Evolutionary conservation across 2,888 invertebrate genomes (phyloP), one percentile per base, ranked within the genome.

Genomic region (Slavum lentiscoides): DNA sequence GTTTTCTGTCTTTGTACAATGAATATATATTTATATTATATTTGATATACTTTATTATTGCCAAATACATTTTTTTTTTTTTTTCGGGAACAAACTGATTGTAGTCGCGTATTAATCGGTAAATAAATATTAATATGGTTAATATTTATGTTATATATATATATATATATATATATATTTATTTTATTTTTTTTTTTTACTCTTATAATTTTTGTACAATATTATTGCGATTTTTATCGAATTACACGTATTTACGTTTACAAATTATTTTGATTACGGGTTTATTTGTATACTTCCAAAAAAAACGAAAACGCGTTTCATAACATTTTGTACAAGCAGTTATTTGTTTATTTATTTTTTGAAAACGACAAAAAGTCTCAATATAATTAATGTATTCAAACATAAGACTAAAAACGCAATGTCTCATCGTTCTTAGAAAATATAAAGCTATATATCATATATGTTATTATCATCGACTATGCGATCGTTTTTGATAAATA

Each of bases 331-430:
- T 23, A 58, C 23, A 30, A 75, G 67, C 19, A 15, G 39, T 68
- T 75, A 66, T 74, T 66, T 74, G 43, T 23, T 19, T 39, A 43
- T 58, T 39, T 67, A 30, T 39, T 74, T 74, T 74, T 74, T 49
- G 49, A 19, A 66, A 66, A 17, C 6, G 7, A 37, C 13, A 59
- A 75, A n/a, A 59, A 11, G 67, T 75, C 67, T 75, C 59, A 68
- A 68, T 49, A 3, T 49, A 49, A 13, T 66, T 19, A 59, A 75
- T 43, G 19, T 11, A 49, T 67, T 23, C 23, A 68, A 68, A 68
- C 13, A 59, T 59, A 75, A 68, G 58, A 68, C 67, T 75, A 75
- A 75, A 55, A 30, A 30, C 30, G 30, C 5, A 23, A 49, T 75
- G 67, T 68, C 55, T n/a, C 43, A n/a, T 23, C 21, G 15, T 67